These are phyloP conservation scores for Pseudococcus jackbeardsleyi DNA, from an alignment of 2,888 invertebrate genomes.

Conservation along the genomic window DNA sequence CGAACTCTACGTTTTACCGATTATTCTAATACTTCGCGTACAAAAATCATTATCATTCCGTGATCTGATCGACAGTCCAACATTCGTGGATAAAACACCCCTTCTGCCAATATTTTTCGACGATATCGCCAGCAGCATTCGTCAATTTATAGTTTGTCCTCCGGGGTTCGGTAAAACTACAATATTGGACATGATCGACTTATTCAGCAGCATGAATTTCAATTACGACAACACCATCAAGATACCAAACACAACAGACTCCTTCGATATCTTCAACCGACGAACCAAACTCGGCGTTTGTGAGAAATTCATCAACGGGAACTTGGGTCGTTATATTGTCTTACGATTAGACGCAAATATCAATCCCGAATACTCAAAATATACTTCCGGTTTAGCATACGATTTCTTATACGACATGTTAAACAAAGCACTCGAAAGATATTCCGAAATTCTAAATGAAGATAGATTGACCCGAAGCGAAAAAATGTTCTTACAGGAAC, in stretches of 20 bases:
- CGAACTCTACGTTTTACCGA: no score
- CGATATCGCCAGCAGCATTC: not conserved
- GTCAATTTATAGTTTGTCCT: not conserved
- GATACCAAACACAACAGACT: not conserved
- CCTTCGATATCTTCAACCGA: not conserved
- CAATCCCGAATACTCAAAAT: not conserved
- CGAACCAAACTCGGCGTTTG: not conserved
- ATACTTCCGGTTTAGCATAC: not conserved
- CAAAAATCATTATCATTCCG: not conserved
- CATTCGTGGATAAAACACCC: not conserved
- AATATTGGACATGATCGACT: not conserved
- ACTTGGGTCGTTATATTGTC: not conserved
- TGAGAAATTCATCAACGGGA: not conserved
- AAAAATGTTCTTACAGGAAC: not conserved
- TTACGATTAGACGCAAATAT: not conserved
- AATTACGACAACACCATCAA: not conserved
- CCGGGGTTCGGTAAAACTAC: not conserved
- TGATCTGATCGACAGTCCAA: not conserved
- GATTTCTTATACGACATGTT: not conserved
- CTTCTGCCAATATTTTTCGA: not conserved
- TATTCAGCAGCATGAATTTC: not conserved
- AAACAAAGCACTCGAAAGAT: not conserved
- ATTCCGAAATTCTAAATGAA: not conserved
- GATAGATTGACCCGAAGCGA: not conserved
- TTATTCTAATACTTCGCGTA: not conserved